These are phyloP conservation scores for Teleogryllus occipitalis DNA, from an alignment of 1,140 invertebrate species.

Conservation along the genomic window DNA sequence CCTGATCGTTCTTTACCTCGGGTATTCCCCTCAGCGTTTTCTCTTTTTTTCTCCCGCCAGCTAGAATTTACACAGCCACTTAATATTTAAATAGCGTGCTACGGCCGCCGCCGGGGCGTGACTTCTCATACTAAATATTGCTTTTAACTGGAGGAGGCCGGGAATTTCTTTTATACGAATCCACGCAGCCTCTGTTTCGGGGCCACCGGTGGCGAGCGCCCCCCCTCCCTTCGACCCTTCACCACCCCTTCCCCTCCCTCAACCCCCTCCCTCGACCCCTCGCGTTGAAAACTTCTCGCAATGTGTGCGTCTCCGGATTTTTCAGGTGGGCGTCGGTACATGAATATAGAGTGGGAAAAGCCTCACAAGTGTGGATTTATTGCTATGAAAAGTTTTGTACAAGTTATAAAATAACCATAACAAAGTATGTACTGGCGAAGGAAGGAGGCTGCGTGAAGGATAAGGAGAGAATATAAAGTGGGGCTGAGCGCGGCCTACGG, in stretches of 20 bases:
- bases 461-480: background rate
- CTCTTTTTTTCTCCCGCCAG: background rate
- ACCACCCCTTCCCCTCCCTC: background rate
- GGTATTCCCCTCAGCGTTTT: background rate
- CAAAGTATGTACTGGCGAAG: background rate
- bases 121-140: slow-evolving; percentile 1
- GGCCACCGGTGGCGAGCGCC: background rate
- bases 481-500: background rate
- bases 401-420: slow-evolving; percentile 6
- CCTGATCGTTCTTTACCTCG: background rate
- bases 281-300: background rate
- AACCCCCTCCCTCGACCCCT: background rate
- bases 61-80: slow-evolving; percentile 4
- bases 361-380: slow-evolving; percentile 4
- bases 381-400: slow-evolving; percentile 5
- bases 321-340: background rate
- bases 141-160: background rate
- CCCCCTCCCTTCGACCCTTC: background rate
- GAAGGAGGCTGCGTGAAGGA: background rate
- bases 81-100: slow-evolving; percentile 5
- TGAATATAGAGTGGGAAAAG: background rate
- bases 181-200: background rate
- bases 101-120: background rate
- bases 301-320: background rate
- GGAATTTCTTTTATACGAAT: slow-evolving; percentile 5